Base-by-base conservation (phyloP, 2,888 invertebrate genomes). In the Tromatobia lineatoria region DNA sequence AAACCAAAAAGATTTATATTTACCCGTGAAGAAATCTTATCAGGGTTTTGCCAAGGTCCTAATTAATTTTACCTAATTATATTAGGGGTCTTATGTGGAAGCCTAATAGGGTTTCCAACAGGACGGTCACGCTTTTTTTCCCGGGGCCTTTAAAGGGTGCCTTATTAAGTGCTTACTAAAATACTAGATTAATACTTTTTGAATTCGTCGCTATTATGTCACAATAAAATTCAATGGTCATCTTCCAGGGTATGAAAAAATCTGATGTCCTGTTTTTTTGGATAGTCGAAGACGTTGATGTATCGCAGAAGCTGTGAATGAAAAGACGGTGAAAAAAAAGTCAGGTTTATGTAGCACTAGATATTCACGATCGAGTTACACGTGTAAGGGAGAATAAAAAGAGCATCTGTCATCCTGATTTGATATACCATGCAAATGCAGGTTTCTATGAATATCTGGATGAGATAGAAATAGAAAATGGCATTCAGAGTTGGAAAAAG, bases 281-380 rank as follows among this genome's bases (percentile, higher is more conserved):
- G n/a, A 20, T 0, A 52, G 20, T 50, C 50, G 6, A 34, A 18
- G 7, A 50, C 47, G 29, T 47, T 70, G 70, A 50, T 52, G 18
- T 70, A 70, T 52, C 20, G 34, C 50, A 70, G 18, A 0, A 4
- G 6, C n/a, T 20, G 52, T 34, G 70, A 34, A 52, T 34, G 29
- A 25, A 34, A 10, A 38, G 3, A 8, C 7, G 18, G 34, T 1
- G 52, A 20, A 34, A 52, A 70, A 38, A 70, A 70, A 52, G 52
- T 11, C 54, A 34, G 34, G 15, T 34, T 6, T n/a, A 11, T n/a
- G n/a, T 47, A 15, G 4, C 34, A 54, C 13, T 59, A 61, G 23
- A 64, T 59, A 61, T 74, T 74, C 25, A 13, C 25, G 47, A 61
- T 74, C 23, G 45, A 57, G 25, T 50, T 59, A 45, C 15, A 29